Evolutionary conservation across 2,113 vertebrate genomes (phyloP), one percentile per base, ranked within the genome.

Genomic region (Odocoileus virginianus): DNA sequence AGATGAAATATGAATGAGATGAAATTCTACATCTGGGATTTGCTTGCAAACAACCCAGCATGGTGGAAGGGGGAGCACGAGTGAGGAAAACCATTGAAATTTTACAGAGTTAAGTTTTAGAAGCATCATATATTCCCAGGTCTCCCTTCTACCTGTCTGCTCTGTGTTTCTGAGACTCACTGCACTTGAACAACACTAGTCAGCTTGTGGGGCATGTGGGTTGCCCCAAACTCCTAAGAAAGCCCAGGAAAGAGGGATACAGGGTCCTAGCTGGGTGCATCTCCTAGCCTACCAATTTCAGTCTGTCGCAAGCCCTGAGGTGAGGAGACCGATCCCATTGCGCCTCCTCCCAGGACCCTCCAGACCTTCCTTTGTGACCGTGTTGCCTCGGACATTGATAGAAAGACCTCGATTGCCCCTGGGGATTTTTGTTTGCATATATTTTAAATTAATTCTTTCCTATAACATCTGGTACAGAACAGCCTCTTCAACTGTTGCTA

Each of bases 311-410:
- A 17, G 50, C 57, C 76, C 40, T 0, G 7, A 61, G 43, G 47
- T 0, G 19, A 33, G 8, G 45, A 33, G 47, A 30, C 61, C 14
- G 61, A 33, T 25, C 9, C 3, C 60, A 71, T 0, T 9, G 12
- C 23, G 3, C 87, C 17, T 1, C 4, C 54, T 81, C 25, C 54
- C 21, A 67, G 83, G 30, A 64, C 19, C 36, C 7, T 3, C 12
- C 82, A 21, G 15, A 55, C 27, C 19, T 27, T 21, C 28, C 47
- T 58, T 4, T 21, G 25, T 1, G 25, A 64, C 45, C 0, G 5
- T 21, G 45, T 4, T 23, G 47, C 74, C 76, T 17, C 1, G 16
- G 82, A 45, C 61, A 15, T 21, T 78, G 21, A 40, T 25, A 76
- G 28, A 47, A 47, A 21, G 81, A n/a, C 13, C 45, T 36, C 0